These are phyloP conservation scores for Paracanthobrama guichenoti DNA, from an alignment of 2,113 vertebrate genomes.

Conservation along the genomic window DNA sequence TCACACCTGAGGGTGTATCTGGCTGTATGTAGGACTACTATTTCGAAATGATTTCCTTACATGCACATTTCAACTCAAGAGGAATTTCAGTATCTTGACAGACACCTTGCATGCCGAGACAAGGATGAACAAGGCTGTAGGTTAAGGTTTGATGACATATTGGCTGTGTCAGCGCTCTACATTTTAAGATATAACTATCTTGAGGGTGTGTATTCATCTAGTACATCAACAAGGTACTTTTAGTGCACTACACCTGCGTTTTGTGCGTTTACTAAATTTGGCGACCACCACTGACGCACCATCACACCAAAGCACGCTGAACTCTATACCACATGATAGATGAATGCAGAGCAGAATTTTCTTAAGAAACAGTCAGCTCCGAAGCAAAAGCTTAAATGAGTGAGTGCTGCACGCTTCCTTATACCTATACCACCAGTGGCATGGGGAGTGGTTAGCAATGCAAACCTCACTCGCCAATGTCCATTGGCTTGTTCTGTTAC, in stretches of 20 bases:
- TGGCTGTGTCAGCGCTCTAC: not conserved
- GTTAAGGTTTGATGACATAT: not conserved
- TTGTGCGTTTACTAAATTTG: too few relatives aligned
- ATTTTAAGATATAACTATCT: not conserved
- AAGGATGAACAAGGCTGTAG: not conserved
- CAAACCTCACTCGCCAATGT: too few relatives aligned
- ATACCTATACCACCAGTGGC: too few relatives aligned
- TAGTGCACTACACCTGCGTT: not conserved
- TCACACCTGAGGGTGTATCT: not conserved
- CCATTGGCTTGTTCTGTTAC: too few relatives aligned
- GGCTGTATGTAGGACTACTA: not conserved
- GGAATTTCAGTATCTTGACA: constrained; percentile 74
- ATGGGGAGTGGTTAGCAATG: too few relatives aligned
- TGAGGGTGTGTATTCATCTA: not conserved
- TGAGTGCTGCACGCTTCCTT: too few relatives aligned
- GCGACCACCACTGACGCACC: too few relatives aligned
- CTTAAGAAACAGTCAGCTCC: too few relatives aligned
- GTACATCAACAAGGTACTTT: not conserved
- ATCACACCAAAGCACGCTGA: too few relatives aligned
- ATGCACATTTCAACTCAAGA: constrained; percentile 62
- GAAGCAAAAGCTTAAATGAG: too few relatives aligned
- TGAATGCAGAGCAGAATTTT: too few relatives aligned
- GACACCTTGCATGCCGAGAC: constrained; percentile 46
- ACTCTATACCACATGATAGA: too few relatives aligned
- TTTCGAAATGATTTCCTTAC: not conserved